Evolutionary conservation across 2,888 invertebrate species (phyloP).

Genomic region (Phortica okadai): DNA sequence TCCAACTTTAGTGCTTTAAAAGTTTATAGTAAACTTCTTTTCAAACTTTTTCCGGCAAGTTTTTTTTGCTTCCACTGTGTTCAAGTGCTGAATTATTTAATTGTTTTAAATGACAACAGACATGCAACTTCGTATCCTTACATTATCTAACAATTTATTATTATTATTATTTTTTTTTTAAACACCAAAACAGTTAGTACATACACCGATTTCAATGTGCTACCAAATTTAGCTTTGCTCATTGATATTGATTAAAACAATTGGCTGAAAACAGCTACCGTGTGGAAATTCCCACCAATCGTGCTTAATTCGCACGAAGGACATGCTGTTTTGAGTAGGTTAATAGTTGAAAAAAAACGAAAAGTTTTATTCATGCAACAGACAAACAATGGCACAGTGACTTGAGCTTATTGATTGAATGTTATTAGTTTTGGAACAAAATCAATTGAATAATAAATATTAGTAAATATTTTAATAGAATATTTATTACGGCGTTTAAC

Average conservation of each 20-base stretch:
- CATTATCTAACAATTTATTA: not conserved
- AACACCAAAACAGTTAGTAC: not conserved
- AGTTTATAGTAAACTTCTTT: not conserved
- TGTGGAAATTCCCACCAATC: constrained; percentile 60
- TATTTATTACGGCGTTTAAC: no score
- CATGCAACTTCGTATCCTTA: not conserved
- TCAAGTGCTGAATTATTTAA: not conserved
- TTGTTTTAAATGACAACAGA: not conserved
- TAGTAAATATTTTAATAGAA: no score
- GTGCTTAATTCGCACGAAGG: constrained; percentile 54
- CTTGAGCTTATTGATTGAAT: constrained; percentile 15
- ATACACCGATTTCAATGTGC: not conserved
- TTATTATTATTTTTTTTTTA: not conserved
- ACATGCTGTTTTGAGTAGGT: constrained; percentile 70
- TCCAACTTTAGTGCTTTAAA: not conserved
- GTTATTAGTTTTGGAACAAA: no score
- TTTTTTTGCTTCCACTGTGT: not conserved
- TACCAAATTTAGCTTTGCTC: not conserved
- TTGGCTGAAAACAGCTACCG: constrained; percentile 43
- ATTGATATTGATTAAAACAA: constrained; percentile 55
- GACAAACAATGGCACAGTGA: not conserved
- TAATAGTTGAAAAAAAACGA: constrained; percentile 62
- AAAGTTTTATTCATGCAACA: constrained; percentile 44
- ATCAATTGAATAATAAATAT: no score
- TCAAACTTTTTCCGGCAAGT: not conserved